These are phyloP conservation scores for Nesospiza acunhae DNA, from an alignment of 2,113 vertebrate species.

Conservation along the genomic window DNA sequence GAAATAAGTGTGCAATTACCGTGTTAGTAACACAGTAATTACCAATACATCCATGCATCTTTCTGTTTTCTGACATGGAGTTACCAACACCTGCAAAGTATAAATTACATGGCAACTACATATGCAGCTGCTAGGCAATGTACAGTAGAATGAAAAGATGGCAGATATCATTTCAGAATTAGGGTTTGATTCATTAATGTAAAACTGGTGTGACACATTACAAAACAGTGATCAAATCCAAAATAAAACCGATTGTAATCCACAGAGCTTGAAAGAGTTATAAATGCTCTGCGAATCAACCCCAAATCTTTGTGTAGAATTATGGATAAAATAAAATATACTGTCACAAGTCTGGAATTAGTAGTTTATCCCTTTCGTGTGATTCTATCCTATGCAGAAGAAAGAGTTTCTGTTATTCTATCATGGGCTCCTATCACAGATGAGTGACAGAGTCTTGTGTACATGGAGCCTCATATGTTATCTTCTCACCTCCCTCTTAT, in stretches of 20 bases:
- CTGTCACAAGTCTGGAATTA: not conserved
- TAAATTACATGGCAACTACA: slow-evolving; percentile 50
- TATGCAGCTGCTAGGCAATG: slow-evolving; percentile 42
- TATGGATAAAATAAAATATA: not conserved
- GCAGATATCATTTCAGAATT: not conserved
- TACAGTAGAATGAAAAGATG: slow-evolving; percentile 31
- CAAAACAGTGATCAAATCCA: not conserved
- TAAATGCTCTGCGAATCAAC: not conserved
- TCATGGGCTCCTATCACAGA: not conserved
- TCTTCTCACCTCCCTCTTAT: not conserved
- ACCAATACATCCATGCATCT: slow-evolving; percentile 67
- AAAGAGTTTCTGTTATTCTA: not conserved
- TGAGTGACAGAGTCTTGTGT: not conserved
- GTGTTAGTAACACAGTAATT: slow-evolving; percentile 79
- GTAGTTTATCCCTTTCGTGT: not conserved
- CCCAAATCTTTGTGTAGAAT: not conserved
- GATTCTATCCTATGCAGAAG: not conserved
- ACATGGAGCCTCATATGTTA: fast-evolving
- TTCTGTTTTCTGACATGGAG: slow-evolving; percentile 64
- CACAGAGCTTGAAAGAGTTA: not conserved
- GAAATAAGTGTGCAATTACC: slow-evolving; percentile 77
- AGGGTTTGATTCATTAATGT: not conserved
- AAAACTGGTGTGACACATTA: not conserved
- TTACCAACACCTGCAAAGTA: slow-evolving; percentile 69
- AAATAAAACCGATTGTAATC: not conserved